Base-by-base conservation (phyloP, 2,888 invertebrate species). In the Calliphora vomitoria region DNA sequence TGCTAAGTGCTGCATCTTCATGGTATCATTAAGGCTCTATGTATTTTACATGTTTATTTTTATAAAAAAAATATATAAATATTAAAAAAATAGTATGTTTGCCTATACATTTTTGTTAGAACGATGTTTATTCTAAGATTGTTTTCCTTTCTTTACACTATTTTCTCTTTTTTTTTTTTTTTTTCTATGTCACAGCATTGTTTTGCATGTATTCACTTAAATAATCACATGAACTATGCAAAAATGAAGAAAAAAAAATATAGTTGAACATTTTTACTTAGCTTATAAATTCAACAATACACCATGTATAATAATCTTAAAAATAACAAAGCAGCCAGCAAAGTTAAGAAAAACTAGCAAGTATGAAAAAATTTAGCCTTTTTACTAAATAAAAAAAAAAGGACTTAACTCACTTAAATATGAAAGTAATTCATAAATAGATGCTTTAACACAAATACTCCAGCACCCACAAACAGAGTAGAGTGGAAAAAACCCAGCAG, bases 221-320 rank as follows among this genome's bases (percentile, higher is more conserved):
- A 68, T 47, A 69, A 79, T 58, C 60, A 44, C 64, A 64, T 60
- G 18, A 64, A 81, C 47, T 71, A 72, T 71, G 60, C 58, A 50
- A 50, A 80, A 50, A 60, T 31, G 10, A 10, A 68, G 25, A 44
- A 60, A 35, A 62, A 15, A 31, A 72, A 31, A 62, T 4, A 25
- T 15, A 41, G 66, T 25, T 15, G 20, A 31, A 74, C 18, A 20
- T 31, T 41, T 60, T 25, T 53, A 62, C 25, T 38, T n/a, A 60
- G 60, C 62, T 50, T 62, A 60, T n/a, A 60, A 62, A 58, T 55
- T 38, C 0, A 41, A 81, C 55, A 64, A 64, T 53, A 72, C 53
- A 41, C 25, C 62, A 13, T 18, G 72, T 64, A 53, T 25, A 74
- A 72, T 4, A 55, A 72, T 64, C 18, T 81, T 69, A 20, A 41